Evolutionary conservation across 1,140 invertebrate species (phyloP), one percentile per base, ranked within the genome.

Genomic region (Drosophila auraria): DNA sequence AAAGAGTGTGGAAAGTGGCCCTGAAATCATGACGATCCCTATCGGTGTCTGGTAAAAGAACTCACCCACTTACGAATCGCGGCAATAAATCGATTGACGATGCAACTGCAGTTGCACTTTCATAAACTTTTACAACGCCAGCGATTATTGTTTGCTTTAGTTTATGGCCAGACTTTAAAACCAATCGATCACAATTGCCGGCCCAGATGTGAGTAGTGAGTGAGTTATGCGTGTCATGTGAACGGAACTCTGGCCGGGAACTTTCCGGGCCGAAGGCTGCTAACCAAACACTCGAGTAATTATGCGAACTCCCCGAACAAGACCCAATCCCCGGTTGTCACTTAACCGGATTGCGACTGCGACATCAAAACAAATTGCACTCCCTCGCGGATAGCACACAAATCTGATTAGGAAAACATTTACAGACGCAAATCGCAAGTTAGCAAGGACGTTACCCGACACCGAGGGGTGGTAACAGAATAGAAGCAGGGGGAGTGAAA

Each of bases 351-450:
- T 83, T 87, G 80, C 76, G 71, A 45, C 33, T 65, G 79, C 68
- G 73, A 87, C 86, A 87, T 90, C 84, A 87, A 89, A 87, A 87
- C 84, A 87, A 87, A 90, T 87, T 84, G 78, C 69, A 72, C 78
- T 90, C 84, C 84, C 84, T 66, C 17, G 84, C 64, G 83, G 50
- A 80, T 68, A 81, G 47, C 72, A 62, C 68, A 78, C 78, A 89
- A 87, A 87, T 87, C 84, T 89, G 84, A 87, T 87, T 87, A 89
- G 84, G 66, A 87, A 81, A 87, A 87, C 83, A 87, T 83, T 87
- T 89, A 89, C 84, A 83, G 78, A 89, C 84, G 84, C 83, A 87
- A 87, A 87, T 87, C 83, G 83, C 80, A 83, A 87, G 84, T 87
- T 89, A 81, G 80, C 73, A 65, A 30, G 50, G 65, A 72, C 59